Percentiles rank a stretch among this genome's conserved stretches.
These are phyloP conservation scores for Synanthedon myopaeformis DNA, from an alignment of 2,888 invertebrate genomes.

Conservation along the genomic window DNA sequence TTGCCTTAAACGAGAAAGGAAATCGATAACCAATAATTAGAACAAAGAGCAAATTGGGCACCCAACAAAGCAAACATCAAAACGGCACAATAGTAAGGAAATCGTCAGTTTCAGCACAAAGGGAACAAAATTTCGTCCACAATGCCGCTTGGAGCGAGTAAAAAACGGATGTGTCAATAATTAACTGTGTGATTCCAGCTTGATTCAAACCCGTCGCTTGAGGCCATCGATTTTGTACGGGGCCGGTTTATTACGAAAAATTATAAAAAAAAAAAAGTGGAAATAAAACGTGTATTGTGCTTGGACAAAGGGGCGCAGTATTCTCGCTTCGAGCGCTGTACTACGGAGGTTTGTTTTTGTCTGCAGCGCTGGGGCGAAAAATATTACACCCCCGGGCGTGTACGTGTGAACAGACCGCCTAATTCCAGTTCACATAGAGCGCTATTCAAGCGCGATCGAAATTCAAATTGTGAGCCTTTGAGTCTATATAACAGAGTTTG, in stretches of 20 bases:
- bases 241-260: constrained; percentile 31
- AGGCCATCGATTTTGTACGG: constrained; percentile 49
- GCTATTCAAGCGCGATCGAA: background rate
- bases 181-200: constrained; percentile 61
- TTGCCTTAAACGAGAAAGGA: background rate
- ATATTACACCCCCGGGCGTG: constrained; percentile 64
- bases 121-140: constrained; percentile 48
- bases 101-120: constrained; percentile 50
- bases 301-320: constrained; percentile 21
- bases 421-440: constrained; percentile 1
- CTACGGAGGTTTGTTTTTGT: constrained; percentile 12
- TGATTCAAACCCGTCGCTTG: constrained; percentile 43
- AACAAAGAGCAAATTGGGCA: constrained; percentile 22
- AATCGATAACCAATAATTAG: constrained; percentile 40
- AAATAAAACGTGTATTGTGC: constrained; percentile 41
- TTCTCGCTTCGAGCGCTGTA: constrained; percentile 19
- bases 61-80: constrained; percentile 28
- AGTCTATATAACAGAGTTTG: background rate
- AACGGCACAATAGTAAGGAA: constrained; percentile 52
- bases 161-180: constrained; percentile 69
- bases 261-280: constrained; percentile 17
- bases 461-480: background rate
- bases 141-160: constrained; percentile 35
- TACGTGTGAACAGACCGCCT: constrained; percentile 24
- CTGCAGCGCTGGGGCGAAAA: constrained; percentile 51